phyloP scores from a whole-genome alignment of 2,888 invertebrate genomes.

The Pyralis farinalis region DNA sequence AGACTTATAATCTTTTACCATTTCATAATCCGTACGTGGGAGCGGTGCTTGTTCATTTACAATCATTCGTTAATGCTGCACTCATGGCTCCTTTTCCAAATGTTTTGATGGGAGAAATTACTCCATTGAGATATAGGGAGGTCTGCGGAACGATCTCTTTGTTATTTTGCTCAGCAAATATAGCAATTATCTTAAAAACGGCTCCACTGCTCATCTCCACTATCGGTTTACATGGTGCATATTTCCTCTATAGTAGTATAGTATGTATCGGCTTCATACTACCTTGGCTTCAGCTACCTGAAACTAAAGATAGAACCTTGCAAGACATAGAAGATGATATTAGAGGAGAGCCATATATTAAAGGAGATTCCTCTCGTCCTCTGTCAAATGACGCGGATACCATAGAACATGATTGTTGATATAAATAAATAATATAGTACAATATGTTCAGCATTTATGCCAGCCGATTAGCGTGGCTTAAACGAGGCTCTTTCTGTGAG shows the following conservation, averaged over 20 bases:
- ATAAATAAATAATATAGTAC: no score
- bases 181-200: conserved; percentile 21
- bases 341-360: no score
- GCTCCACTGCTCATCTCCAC: conserved; percentile 16
- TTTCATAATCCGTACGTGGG: conserved; percentile 16
- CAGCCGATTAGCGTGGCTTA: no score
- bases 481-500: no score
- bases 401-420: no score
- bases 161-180: conserved; percentile 21
- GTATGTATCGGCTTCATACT: conserved; percentile 6
- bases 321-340: no score
- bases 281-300: conserved; percentile 4
- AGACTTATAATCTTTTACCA: conserved; percentile 3
- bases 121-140: conserved; percentile 23
- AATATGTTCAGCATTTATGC: no score
- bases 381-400: neutral
- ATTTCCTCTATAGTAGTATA: conserved; percentile 11
- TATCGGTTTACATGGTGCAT: conserved; percentile 21
- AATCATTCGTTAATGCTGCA: conserved; percentile 18
- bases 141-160: conserved; percentile 31
- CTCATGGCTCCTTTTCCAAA: conserved; percentile 20
- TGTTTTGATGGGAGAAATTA: conserved; percentile 26
- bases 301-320: conserved; percentile 3
- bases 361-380: neutral
- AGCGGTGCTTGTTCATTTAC: conserved; percentile 16